A percentile compares a stretch with the other conserved stretches of the same genome.
Evolutionary conservation across 2,797 vertebrate genomes (phyloP).

Genomic region (Sternotherus odoratus): DNA sequence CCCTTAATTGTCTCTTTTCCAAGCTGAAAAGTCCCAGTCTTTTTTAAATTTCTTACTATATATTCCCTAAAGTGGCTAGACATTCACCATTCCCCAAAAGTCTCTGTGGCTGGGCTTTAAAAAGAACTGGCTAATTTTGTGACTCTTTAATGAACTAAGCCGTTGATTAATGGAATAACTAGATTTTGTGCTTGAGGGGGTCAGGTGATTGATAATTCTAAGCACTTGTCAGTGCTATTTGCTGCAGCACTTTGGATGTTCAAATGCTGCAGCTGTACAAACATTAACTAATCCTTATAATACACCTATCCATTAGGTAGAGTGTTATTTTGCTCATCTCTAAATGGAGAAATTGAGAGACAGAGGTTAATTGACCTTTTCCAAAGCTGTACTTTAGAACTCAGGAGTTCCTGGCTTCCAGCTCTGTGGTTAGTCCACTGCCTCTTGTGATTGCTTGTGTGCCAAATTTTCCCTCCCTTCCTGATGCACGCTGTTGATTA

Average conservation of each 20-base stretch:
- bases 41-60: not conserved
- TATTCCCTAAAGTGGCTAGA: not conserved
- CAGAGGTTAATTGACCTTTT: not conserved
- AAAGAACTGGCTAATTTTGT: not conserved
- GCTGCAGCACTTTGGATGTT: not conserved
- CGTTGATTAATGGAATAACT: not conserved
- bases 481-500: not conserved
- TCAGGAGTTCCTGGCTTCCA: not conserved
- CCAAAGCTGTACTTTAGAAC: fast-evolving
- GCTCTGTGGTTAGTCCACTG: not conserved
- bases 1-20: too few species aligned
- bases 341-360: not conserved
- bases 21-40: too few species aligned
- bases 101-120: not conserved
- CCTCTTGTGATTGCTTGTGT: not conserved
- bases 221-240: not conserved
- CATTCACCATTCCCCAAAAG: not conserved
- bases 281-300: not conserved
- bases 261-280: not conserved
- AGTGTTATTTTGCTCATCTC: not conserved
- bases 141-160: not conserved
- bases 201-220: not conserved
- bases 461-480: not conserved
- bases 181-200: not conserved
- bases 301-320: not conserved